These are phyloP conservation scores for Holothuria glaberrima DNA, from an alignment of 35 echinoderm and acorn worm species.

Conservation along the genomic window DNA sequence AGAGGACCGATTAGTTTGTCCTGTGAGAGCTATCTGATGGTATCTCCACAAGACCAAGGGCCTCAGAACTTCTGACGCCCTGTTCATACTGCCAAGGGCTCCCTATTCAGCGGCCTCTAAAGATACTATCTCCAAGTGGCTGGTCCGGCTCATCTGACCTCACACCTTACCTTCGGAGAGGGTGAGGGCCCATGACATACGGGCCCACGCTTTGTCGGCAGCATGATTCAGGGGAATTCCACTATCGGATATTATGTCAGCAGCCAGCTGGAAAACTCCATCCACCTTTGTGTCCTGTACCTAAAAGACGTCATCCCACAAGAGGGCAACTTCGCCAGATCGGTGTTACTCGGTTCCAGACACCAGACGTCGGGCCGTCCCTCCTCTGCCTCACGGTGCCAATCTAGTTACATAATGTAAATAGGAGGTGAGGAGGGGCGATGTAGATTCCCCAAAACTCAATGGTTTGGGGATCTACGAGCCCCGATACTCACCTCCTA, in stretches of 20 bases:
- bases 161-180: background rate
- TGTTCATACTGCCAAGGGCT: background rate
- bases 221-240: background rate
- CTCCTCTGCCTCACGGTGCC: no score
- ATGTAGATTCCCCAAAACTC: no score
- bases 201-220: background rate
- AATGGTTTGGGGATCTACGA: no score
- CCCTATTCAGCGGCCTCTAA: background rate
- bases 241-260: background rate
- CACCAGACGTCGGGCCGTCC: no score
- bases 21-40: background rate
- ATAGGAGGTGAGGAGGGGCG: no score
- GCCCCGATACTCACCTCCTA: no score
- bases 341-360: background rate
- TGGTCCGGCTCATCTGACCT: background rate
- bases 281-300: background rate
- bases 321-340: background rate
- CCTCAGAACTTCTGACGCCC: background rate
- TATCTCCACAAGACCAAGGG: background rate
- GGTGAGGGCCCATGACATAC: background rate
- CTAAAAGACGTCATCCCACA: background rate
- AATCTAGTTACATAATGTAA: no score
- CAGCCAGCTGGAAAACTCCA: background rate
- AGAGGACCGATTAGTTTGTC: slow-evolving; percentile 1
- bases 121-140: background rate